Percentiles rank a stretch among this genome's conserved stretches.
phyloP scores from a whole-genome alignment of 2,797 vertebrate species.

The Ceryle rudis region DNA sequence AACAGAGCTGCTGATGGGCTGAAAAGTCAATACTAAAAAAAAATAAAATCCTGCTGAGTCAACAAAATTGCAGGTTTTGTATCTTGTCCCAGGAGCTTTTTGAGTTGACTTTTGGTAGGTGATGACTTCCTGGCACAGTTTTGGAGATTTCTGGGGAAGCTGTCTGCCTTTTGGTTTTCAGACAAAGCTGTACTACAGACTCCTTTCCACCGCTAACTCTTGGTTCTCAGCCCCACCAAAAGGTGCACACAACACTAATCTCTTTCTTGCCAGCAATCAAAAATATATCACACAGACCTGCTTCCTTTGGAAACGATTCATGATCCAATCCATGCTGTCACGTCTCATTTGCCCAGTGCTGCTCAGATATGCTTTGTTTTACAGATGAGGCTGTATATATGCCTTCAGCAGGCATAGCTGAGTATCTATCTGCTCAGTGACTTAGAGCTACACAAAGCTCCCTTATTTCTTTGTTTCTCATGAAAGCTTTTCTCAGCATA shows the following conservation, averaged over 20 bases:
- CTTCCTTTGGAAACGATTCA: background rate
- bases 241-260: background rate
- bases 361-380: background rate
- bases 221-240: background rate
- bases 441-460: background rate
- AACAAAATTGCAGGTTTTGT: background rate
- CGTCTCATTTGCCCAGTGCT: background rate
- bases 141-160: background rate
- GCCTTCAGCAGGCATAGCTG: background rate
- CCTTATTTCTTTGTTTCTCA: background rate
- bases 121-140: background rate
- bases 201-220: fast-evolving
- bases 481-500: background rate
- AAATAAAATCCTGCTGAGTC: background rate
- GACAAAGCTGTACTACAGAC: background rate
- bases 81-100: background rate
- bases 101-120: background rate
- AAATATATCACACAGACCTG: background rate
- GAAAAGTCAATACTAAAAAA: background rate
- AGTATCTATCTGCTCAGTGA: background rate
- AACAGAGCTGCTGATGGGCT: background rate
- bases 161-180: background rate
- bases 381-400: background rate
- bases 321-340: background rate
- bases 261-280: background rate